Evolutionary conservation across 2,797 vertebrate genomes (phyloP), one percentile per base, ranked within the genome.

Genomic region (Tenualosa thibaudeaui): DNA sequence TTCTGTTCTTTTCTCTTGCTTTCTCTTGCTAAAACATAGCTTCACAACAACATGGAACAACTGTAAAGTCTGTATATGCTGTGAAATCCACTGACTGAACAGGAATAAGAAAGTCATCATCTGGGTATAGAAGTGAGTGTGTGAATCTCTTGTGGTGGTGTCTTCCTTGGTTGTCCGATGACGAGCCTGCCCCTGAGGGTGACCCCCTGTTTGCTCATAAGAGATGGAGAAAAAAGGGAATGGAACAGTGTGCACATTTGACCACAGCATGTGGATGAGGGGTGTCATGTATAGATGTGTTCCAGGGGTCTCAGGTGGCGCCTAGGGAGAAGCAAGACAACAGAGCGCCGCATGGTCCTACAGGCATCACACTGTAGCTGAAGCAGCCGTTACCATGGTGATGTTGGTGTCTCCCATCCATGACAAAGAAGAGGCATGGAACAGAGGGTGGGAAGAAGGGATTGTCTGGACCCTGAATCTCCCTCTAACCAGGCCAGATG

Each of bases 271-370:
- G 56, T 31, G 26, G 31, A 37, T 71, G 26, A 15, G 26, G 26
- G 62, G 62, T 13, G 62, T 31, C 12, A 15, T 10, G 62, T 31
- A 12, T 68, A 62, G 22, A 24, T 26, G 58, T 10, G 58, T 62
- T 24, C 58, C n/a, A 9, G 58, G 58, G 58, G 58, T 62, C 56
- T 22, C 56, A n/a, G 56, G 62, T 13, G 3, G 15, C 51, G 9
- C 24, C 5, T n/a, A 65, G 7, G 46, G 60, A 26, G 26, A 31
- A 31, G 26, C 62, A 68, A 68, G 17, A 37, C 62, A 15, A 26
- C 62, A 17, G 81, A 84, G 85, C 83, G 68, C 82, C 68, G 24
- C 24, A 60, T 58, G 86, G 56, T 89, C 82, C 82, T 83, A 49
- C 81, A 81, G 85, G 71, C 84, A 58, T 60, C 75, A 83, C 49